Conservation (phyloP, 2,888 invertebrate species). For the Anoncus sp. region DNA sequence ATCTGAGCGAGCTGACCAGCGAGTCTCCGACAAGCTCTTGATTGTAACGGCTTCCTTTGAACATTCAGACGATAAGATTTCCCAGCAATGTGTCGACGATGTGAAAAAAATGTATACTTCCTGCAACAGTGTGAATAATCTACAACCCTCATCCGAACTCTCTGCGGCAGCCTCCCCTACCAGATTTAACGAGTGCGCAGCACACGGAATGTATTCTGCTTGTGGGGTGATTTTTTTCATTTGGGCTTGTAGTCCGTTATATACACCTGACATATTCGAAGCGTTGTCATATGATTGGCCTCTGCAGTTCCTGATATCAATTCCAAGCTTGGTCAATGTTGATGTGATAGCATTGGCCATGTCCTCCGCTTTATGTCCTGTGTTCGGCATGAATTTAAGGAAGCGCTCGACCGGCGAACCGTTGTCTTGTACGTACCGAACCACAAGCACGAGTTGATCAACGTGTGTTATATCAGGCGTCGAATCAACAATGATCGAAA, state of each 20-base stretch:
- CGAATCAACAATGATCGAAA: constrained; percentile 70
- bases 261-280: constrained; percentile 46
- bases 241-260: constrained; percentile 13
- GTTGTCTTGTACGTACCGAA: constrained; percentile 67
- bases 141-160: constrained; percentile 36
- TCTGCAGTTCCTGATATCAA: constrained; percentile 64
- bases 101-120: constrained; percentile 30
- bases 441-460: constrained; percentile 69
- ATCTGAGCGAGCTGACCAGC: constrained; percentile 57
- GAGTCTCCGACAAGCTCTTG: constrained; percentile 11
- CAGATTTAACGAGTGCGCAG: constrained; percentile 50
- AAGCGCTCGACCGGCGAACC: constrained; percentile 69
- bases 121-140: constrained; percentile 50
- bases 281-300: constrained; percentile 71
- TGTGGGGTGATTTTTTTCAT: constrained; percentile 14
- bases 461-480: constrained; percentile 63
- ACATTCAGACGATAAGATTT: constrained; percentile 34
- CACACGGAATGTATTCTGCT: constrained; percentile 34
- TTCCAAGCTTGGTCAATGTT: constrained; percentile 44
- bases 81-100: constrained; percentile 34
- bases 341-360: constrained; percentile 55
- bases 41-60: not conserved
- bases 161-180: constrained; percentile 51
- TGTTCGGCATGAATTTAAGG: constrained; percentile 64
- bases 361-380: constrained; percentile 64